Base-by-base conservation (phyloP, 2,113 vertebrate genomes). In the Lepus timidus region DNA sequence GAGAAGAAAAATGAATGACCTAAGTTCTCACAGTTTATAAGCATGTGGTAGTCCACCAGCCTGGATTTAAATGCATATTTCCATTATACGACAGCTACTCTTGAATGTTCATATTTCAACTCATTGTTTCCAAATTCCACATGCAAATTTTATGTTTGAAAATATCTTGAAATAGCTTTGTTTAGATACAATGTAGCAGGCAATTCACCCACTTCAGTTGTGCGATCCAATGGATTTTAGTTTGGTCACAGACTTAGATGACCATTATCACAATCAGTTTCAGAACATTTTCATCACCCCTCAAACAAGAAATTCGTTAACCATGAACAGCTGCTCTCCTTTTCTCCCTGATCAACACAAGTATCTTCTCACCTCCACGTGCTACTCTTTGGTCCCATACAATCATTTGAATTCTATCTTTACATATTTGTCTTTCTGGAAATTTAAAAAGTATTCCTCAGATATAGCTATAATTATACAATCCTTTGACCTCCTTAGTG, bases 1-100 rank as follows among this genome's bases (percentile, higher is more conserved):
- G n/a, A 70, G 29, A 81, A 85, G 1, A 31, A 78, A 82, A 88
- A 58, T 4, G n/a, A 78, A 68, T 81, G 44, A n/a, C 49, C 4
- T 9, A 51, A 68, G 49, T 10, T 70, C 16, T 61, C 31, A 51
- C 10, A 87, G 55, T 74, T 44, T 78, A 2, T n/a, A 92, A 87
- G 27, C 23, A 82, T 33, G 49, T 49, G 29, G 85, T 0, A 88
- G 87, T 49, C 67, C 51, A 91, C 9, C 52, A 78, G 25, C 55
- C 62, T 91, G 51, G 27, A 36, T 92, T 44, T 55, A 88, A 95
- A 88, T 68, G 8, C n/a, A 92, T 12, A 31, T 49, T 90, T 65
- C 27, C 19, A 68, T 1, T 82, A 16, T 31, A 64, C 6, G 52
- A 36, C 1, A 67, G 44, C 31, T 92, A 44, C 31, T 4, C 44